phyloP scores from a whole-genome alignment of 2,888 invertebrate species.

The Brenthis ino region DNA sequence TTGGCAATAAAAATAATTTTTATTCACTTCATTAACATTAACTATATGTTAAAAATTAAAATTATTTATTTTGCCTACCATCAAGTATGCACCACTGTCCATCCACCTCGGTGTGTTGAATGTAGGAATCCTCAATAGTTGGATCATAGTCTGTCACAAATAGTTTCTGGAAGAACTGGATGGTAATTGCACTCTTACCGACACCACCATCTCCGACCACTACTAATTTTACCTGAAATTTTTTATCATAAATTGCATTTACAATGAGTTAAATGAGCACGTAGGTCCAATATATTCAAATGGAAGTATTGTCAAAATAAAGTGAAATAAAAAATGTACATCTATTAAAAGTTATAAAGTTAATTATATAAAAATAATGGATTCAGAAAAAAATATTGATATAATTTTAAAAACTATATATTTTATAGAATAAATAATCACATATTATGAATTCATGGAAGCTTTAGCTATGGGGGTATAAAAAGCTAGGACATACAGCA shows the following conservation, averaged over 20 bases:
- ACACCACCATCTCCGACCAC: slow-evolving; percentile 98
- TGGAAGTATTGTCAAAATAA: too few species aligned
- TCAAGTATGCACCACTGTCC: slow-evolving; percentile 95
- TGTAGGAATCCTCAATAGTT: slow-evolving; percentile 97
- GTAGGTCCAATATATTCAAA: neutral
- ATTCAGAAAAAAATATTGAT: too few species aligned
- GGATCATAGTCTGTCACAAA: slow-evolving; percentile 98
- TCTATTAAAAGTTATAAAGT: too few species aligned
- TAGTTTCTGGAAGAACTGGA: slow-evolving; percentile 96
- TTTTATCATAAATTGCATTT: neutral
- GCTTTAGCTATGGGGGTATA: neutral
- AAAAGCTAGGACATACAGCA: slow-evolving; percentile 60
- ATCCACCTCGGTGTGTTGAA: slow-evolving; percentile 96
- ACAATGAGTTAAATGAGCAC: neutral
- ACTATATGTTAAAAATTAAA: neutral
- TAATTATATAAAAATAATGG: too few species aligned
- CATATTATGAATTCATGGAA: too few species aligned
- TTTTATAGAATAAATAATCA: too few species aligned
- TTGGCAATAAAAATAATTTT: neutral
- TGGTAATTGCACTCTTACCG: slow-evolving; percentile 97
- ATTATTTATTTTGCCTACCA: slow-evolving; percentile 77
- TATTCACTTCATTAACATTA: neutral
- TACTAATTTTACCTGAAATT: slow-evolving; percentile 88
- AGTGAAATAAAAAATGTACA: too few species aligned
- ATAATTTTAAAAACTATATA: too few species aligned